Percentiles rank a stretch among this genome's conserved stretches.
phyloP scores from a whole-genome alignment of 2,113 vertebrate genomes.

The Chinchilla lanigera region DNA sequence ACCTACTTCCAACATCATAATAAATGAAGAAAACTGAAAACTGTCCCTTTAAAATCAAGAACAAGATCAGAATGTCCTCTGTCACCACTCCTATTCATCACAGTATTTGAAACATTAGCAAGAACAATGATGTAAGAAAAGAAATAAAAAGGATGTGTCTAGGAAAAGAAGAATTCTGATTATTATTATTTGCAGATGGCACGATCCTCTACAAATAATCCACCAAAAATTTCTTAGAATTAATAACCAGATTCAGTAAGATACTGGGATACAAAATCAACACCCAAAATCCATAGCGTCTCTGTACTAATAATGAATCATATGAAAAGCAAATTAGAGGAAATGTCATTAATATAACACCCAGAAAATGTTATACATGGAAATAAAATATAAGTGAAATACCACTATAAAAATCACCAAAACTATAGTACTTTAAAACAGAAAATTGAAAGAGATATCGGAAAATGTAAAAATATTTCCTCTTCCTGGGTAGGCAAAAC shows the following conservation, averaged over 20 bases:
- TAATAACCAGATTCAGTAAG: background rate
- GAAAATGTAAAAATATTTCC: too few relatives aligned
- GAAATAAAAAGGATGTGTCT: background rate
- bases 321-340: background rate
- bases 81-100: background rate
- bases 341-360: background rate
- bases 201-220: background rate
- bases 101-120: background rate
- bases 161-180: background rate
- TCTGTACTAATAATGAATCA: background rate
- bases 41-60: background rate
- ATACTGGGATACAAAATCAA: background rate
- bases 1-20: background rate
- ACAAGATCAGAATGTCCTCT: background rate
- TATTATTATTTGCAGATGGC: background rate
- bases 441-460: background rate
- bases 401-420: background rate
- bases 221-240: background rate
- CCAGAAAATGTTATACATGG: background rate
- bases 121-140: background rate
- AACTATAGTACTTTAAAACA: background rate
- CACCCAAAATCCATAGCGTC: background rate
- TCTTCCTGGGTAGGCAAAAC: too few relatives aligned
- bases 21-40: background rate
- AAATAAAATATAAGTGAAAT: background rate